A percentile compares a stretch with the other conserved stretches of the same genome.
phyloP scores from a whole-genome alignment of 2,888 invertebrate genomes.

The Perdita meconis region DNA sequence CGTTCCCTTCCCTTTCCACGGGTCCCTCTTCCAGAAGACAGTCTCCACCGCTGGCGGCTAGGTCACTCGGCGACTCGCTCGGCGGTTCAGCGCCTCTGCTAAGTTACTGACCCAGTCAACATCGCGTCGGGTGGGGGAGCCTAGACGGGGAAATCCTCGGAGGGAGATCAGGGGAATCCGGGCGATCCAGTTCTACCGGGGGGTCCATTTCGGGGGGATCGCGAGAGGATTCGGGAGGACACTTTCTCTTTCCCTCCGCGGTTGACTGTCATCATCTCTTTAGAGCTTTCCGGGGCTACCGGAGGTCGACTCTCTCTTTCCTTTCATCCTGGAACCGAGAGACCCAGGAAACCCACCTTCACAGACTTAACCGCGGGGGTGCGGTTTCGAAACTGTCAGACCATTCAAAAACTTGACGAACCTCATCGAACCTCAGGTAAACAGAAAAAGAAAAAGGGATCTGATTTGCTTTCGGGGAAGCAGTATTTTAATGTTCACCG shows the following conservation, averaged over 20 bases:
- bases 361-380: too few relatives aligned
- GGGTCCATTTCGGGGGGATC: background rate
- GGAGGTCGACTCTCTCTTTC: constrained; percentile 61
- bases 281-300: constrained; percentile 48
- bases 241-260: constrained; percentile 66
- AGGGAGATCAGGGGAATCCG: constrained; percentile 15
- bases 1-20: constrained; percentile 83
- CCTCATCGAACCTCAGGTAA: too few relatives aligned
- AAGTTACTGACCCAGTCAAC: constrained; percentile 83
- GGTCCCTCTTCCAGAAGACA: constrained; percentile 74
- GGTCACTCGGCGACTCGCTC: constrained; percentile 75
- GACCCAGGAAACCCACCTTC: too few relatives aligned
- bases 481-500: too few relatives aligned
- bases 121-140: background rate
- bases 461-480: too few relatives aligned
- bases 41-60: constrained; percentile 81
- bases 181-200: constrained; percentile 23
- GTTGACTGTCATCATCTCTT: constrained; percentile 53
- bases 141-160: constrained; percentile 26
- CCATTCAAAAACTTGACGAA: too few relatives aligned
- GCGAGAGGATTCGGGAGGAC: constrained; percentile 16
- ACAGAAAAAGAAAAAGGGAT: too few relatives aligned
- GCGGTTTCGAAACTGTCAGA: too few relatives aligned
- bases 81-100: constrained; percentile 63
- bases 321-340: too few relatives aligned